Conservation (phyloP, 1,140 invertebrate species). For the Ostrea edulis region DNA sequence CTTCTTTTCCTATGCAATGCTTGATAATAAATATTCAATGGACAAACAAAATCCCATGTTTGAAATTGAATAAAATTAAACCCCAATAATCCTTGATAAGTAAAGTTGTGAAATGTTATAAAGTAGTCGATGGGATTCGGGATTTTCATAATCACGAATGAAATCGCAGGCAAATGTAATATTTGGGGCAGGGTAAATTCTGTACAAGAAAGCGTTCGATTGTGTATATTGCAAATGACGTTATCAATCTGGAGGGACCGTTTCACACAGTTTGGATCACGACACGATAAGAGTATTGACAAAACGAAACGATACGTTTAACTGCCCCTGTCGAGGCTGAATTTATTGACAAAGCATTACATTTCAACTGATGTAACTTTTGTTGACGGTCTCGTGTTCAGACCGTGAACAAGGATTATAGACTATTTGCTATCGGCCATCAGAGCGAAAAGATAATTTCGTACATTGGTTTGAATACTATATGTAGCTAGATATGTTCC, state of each 20-base stretch:
- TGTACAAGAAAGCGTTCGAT: not conserved
- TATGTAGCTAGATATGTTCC: not conserved
- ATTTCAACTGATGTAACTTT: constrained; percentile 20
- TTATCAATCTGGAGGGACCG: constrained; percentile 10
- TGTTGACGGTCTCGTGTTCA: not conserved
- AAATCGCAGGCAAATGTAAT: not conserved
- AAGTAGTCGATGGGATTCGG: not conserved
- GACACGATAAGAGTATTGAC: constrained; percentile 16
- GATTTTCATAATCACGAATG: not conserved
- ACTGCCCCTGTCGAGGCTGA: not conserved
- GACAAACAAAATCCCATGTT: too few species aligned
- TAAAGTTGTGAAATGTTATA: not conserved
- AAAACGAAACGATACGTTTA: not conserved
- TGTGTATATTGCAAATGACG: not conserved
- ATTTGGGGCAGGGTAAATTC: not conserved
- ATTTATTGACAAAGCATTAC: not conserved
- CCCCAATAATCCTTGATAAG: too few species aligned
- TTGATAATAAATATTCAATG: too few species aligned
- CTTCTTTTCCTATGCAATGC: too few species aligned
- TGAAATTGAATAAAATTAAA: too few species aligned
- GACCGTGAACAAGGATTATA: not conserved
- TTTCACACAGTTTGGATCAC: constrained; percentile 17
- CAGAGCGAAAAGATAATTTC: not conserved
- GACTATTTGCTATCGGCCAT: not conserved
- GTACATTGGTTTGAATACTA: not conserved